Evolutionary conservation across 1,140 invertebrate species (phyloP), one percentile per base, ranked within the genome.

Genomic region (Bactericera cockerelli): DNA sequence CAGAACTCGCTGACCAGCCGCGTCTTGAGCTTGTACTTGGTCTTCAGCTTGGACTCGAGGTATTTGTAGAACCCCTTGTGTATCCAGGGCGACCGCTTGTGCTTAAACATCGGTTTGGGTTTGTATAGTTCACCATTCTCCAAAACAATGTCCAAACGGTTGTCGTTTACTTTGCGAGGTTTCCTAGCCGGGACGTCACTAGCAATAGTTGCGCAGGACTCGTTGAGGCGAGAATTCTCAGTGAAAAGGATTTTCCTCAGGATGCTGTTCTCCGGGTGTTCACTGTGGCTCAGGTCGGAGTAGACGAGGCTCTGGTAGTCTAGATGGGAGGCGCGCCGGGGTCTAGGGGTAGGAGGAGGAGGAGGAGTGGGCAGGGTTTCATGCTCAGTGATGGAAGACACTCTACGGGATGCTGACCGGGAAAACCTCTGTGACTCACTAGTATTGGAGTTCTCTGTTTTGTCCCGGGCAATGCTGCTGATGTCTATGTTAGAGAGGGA

Each of bases 381-480:
- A 16, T 36, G 16, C 16, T 36, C n/a, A n/a, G n/a, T n/a, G n/a
- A n/a, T n/a, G n/a, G n/a, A n/a, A n/a, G n/a, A n/a, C n/a, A n/a
- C n/a, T 36, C 33, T 36, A 11, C 16, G 10, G 10, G 16, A 36
- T 36, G 10, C 16, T 10, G 33, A 36, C 16, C 10, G 16, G 10
- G 16, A 10, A 36, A 36, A 36, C 16, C 33, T 10, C 10, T 36
- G 10, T 16, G 33, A 36, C 10, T 36, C 33, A 36, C 33, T 36
- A 36, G 16, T 36, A 11, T 16, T 36, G 10, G 42, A 49, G 42
- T 22, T 22, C n/a, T 49, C 42, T 49, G 42, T 49, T 16, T 49
- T 49, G n/a, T 49, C 42, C n/a, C 19, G n/a, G n/a, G 42, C 42
- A 49, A 49, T 49, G n/a, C 42, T 49, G 19, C 42, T 49, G 22